A percentile compares a stretch with the other conserved stretches of the same genome.
Evolutionary conservation across 2,888 invertebrate species (phyloP).

Genomic region (Cryptocheilus praepositus): DNA sequence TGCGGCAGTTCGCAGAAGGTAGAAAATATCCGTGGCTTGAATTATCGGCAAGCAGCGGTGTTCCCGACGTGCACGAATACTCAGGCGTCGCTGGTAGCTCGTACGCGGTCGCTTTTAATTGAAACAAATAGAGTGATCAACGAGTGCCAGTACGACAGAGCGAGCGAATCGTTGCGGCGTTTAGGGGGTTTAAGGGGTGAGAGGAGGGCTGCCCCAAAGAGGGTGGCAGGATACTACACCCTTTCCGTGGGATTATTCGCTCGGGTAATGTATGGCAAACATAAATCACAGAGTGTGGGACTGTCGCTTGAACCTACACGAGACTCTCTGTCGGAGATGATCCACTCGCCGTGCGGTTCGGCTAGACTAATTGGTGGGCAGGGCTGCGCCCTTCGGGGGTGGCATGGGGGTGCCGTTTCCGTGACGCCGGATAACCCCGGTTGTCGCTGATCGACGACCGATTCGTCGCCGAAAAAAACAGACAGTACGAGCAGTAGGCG

Average conservation of each 20-base stretch:
- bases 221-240: conserved; percentile 57
- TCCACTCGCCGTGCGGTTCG: conserved; percentile 51
- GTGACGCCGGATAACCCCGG: conserved; percentile 3
- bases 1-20: too few species aligned
- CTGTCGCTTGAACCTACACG: conserved; percentile 61
- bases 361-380: conserved; percentile 59
- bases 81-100: too few species aligned
- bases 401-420: not conserved
- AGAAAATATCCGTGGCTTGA: too few species aligned
- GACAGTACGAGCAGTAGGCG: conserved; percentile 9
- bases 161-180: conserved; percentile 34
- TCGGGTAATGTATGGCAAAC: conserved; percentile 69
- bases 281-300: conserved; percentile 65
- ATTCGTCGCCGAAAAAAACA: conserved; percentile 1
- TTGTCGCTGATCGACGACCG: conserved; percentile 4
- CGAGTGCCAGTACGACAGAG: conserved; percentile 45
- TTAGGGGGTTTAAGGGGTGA: conserved; percentile 23
- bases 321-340: conserved; percentile 64
- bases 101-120: conserved; percentile 59
- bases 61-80: too few species aligned
- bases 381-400: conserved; percentile 17
- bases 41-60: too few species aligned
- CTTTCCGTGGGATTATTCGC: conserved; percentile 73
- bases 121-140: conserved; percentile 73
- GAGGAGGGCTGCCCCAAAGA: conserved; percentile 18